Evolutionary conservation across 92 coral and sea anemone species (phyloP), one percentile per base, ranked within the genome.

Genomic region (Actinostola sp.): DNA sequence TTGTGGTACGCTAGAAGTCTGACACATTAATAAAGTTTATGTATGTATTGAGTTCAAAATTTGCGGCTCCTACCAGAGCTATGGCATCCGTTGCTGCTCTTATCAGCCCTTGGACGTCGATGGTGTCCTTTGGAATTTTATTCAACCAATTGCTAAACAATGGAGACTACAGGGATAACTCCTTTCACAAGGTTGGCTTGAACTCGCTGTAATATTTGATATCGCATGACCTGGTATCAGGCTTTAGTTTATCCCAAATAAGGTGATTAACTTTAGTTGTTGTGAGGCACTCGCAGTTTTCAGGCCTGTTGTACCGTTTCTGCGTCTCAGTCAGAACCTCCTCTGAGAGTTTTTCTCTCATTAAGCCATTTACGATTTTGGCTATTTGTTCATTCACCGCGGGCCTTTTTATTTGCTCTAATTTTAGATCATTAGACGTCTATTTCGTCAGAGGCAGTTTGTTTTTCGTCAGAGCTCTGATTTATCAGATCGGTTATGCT

Each of bases 51-150:
- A 81, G 34, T 31, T 81, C 80, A 61, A 66, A 86, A 45, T 75
- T 86, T 16, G 86, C 83, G 50, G 83, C 82, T 8, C 87, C 82
- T 23, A 76, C 30, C 42, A 86, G 80, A 23, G 87, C 84, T 10
- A 71, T 76, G 34, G 77, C 59, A 57, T 82, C 69, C 2, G 84
- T 74, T 65, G 75, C 87, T 43, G 21, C 61, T 68, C 38, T 69
- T 28, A 81, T 23, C 16, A 81, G n/a, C 20, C 27, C 65, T 19
- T 70, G 61, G 20, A 82, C 84, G 24, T 84, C 84, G 25, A 84
- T 27, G 8, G 49, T 52, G 29, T 84, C 81, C 35, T 49, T 28
- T 20, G 79, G 49, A 29, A 72, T 72, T 66, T 72, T 84, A 6
- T 79, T n/a, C n/a, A n/a, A n/a, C n/a, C n/a, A n/a, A n/a, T n/a